Percentiles rank a stretch among this genome's conserved stretches.
Evolutionary conservation across 2,888 invertebrate species (phyloP).

Genomic region (Acrobasis consociella): DNA sequence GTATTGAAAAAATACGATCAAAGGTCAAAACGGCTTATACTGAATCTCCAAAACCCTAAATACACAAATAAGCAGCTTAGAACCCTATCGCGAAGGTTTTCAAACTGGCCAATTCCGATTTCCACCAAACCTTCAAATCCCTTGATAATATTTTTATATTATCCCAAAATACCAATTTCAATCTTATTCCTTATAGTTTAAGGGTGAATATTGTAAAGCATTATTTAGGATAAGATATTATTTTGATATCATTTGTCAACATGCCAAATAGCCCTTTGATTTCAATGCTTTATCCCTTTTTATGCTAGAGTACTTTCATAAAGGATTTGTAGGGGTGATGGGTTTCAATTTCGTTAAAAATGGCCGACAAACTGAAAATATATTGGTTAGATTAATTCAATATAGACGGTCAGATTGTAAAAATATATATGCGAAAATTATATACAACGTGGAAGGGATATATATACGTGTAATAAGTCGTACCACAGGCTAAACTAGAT

Average conservation of each 20-base stretch:
- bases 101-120: conserved; percentile 14
- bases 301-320: conserved; percentile 22
- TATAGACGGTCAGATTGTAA: too few relatives aligned
- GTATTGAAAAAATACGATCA: conserved; percentile 1
- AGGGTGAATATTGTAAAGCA: background rate
- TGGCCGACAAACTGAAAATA: background rate
- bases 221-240: conserved; percentile 48
- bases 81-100: conserved; percentile 3
- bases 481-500: too few relatives aligned
- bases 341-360: conserved; percentile 64
- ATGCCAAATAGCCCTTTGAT: conserved; percentile 79
- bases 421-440: too few relatives aligned
- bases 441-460: too few relatives aligned
- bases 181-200: conserved; percentile 24
- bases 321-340: conserved; percentile 50
- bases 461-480: too few relatives aligned
- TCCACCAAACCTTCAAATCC: conserved; percentile 3
- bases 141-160: conserved; percentile 29
- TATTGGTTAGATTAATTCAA: background rate
- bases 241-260: conserved; percentile 76
- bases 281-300: conserved; percentile 62
- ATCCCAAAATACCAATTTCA: background rate
- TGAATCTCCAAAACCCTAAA: conserved; percentile 9
- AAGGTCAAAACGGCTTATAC: conserved; percentile 8
- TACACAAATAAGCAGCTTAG: conserved; percentile 19